A percentile compares a stretch with the other conserved stretches of the same genome.
Conservation (phyloP, 2,888 invertebrate species). For the Yponomeuta cagnagella region DNA sequence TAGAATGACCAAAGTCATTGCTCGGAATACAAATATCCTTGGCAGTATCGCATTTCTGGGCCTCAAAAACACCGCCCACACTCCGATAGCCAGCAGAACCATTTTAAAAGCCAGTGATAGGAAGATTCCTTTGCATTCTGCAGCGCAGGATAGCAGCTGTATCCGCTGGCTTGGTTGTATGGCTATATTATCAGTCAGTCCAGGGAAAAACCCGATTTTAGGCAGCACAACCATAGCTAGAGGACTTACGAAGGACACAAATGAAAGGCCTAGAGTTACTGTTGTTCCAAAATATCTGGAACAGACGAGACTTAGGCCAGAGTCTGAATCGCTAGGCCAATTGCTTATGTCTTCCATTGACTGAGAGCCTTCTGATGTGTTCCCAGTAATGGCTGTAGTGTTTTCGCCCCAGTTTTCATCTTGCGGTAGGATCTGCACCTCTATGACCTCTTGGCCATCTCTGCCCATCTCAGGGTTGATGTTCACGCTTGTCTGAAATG, state of each 20-base stretch:
- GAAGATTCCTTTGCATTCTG: slow-evolving; percentile 95
- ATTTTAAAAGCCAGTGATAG: slow-evolving; percentile 94
- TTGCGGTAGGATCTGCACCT: slow-evolving; percentile 96
- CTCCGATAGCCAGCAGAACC: slow-evolving; percentile 89
- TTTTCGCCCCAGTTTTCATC: slow-evolving; percentile 99
- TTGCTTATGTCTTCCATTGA: slow-evolving; percentile 94
- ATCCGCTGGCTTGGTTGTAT: slow-evolving; percentile 81
- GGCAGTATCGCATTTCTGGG: slow-evolving; percentile 92
- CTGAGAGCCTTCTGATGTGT: slow-evolving; percentile 96
- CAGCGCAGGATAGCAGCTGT: slow-evolving; percentile 87
- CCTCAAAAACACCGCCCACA: slow-evolving; percentile 94
- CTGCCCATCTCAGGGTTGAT: slow-evolving; percentile 84
- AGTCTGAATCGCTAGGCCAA: slow-evolving; percentile 85
- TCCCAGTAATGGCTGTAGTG: slow-evolving; percentile 97
- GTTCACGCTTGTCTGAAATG: slow-evolving; percentile 90
- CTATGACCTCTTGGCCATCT: slow-evolving; percentile 93
- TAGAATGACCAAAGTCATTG: slow-evolving; percentile 90
- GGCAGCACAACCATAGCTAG: slow-evolving; percentile 96
- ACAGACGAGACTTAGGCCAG: slow-evolving; percentile 83
- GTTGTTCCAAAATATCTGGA: slow-evolving; percentile 89
- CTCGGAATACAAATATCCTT: slow-evolving; percentile 92
- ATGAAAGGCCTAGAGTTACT: slow-evolving; percentile 85
- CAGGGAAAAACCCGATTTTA: slow-evolving; percentile 90
- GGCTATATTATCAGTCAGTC: slow-evolving; percentile 80
- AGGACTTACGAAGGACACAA: slow-evolving; percentile 92